phyloP scores from a whole-genome alignment of 2,113 vertebrate species.

The Nipponia nippon region DNA sequence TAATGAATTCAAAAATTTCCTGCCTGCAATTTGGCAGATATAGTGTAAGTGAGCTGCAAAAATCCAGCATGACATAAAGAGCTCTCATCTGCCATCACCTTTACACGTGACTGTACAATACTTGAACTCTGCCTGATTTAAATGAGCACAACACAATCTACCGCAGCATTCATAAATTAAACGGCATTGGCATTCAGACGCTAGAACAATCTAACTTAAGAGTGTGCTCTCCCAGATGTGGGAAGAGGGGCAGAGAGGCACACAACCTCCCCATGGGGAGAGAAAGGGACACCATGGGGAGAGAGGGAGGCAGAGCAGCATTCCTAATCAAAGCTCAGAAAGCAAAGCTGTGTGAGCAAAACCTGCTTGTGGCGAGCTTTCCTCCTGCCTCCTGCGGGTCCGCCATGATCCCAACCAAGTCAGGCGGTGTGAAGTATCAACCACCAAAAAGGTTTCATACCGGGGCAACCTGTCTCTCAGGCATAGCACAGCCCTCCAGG shows the following conservation, averaged over 20 bases:
- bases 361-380: background rate
- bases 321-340: background rate
- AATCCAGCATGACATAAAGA: constrained; percentile 2
- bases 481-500: background rate
- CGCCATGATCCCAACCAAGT: background rate
- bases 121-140: background rate
- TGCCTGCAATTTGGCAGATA: constrained; percentile 19
- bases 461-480: background rate
- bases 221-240: background rate
- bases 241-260: background rate
- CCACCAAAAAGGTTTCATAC: background rate
- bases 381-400: background rate
- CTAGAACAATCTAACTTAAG: background rate
- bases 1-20: constrained; percentile 20
- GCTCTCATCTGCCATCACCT: constrained; percentile 15
- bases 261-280: background rate
- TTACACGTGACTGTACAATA: background rate
- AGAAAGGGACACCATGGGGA: background rate
- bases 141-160: background rate
- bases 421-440: background rate
- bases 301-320: background rate
- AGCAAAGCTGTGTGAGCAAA: background rate
- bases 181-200: background rate
- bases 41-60: background rate
- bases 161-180: background rate